Evolutionary conservation across 2,888 invertebrate genomes (phyloP).

Genomic region (Tortrix viridana): DNA sequence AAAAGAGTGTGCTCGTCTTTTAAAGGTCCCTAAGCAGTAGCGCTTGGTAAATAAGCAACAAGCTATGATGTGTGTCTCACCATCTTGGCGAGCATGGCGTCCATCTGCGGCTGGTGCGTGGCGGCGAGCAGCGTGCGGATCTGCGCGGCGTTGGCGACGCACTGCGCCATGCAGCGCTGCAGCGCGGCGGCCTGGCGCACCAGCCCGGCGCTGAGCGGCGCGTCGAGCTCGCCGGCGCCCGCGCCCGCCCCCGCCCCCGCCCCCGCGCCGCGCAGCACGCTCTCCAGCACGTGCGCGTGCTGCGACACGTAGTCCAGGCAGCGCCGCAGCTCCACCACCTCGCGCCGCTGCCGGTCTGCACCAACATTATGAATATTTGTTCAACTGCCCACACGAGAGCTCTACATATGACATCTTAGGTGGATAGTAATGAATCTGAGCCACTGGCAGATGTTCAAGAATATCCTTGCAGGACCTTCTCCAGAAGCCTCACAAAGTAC

Average conservation of each 20-base stretch:
- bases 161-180: constrained; percentile 80
- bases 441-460: too few relatives aligned
- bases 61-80: constrained; percentile 52
- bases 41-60: too few relatives aligned
- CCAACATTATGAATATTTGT: not conserved
- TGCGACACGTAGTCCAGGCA: constrained; percentile 78
- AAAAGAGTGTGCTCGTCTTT: too few relatives aligned
- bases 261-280: constrained; percentile 70
- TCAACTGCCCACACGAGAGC: too few relatives aligned
- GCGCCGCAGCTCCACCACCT: constrained; percentile 74
- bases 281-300: constrained; percentile 77
- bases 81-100: constrained; percentile 79
- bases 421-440: too few relatives aligned
- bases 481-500: too few relatives aligned
- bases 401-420: too few relatives aligned
- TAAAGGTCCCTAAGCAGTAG: too few relatives aligned
- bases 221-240: constrained; percentile 48
- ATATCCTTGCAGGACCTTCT: too few relatives aligned
- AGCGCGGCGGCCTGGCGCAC: constrained; percentile 76
- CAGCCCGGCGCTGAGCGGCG: constrained; percentile 71
- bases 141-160: constrained; percentile 75
- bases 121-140: constrained; percentile 74
- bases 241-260: constrained; percentile 42
- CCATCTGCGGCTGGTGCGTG: constrained; percentile 78
- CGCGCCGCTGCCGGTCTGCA: constrained; percentile 74